Evolutionary conservation across 2,113 vertebrate species (phyloP).

Genomic region (Murina feae): DNA sequence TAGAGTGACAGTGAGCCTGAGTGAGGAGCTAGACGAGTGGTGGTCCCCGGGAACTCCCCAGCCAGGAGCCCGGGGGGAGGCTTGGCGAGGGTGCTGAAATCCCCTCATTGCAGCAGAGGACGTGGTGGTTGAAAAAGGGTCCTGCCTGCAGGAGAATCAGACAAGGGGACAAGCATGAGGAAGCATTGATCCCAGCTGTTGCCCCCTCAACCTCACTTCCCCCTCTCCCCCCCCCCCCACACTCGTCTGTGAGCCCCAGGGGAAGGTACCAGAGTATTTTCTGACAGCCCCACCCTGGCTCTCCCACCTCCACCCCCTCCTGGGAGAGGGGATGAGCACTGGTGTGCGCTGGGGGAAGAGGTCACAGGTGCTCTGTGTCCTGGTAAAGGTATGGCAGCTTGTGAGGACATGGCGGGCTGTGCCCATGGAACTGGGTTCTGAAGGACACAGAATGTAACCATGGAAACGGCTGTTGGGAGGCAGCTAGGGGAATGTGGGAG

Average conservation of each 20-base stretch:
- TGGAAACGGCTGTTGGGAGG: not conserved
- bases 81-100: not conserved
- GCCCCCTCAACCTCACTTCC: too few species aligned
- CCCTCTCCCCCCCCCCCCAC: accelerated
- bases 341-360: too few species aligned
- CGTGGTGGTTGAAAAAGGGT: not conserved
- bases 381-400: not conserved
- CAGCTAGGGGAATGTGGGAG: not conserved
- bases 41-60: not conserved
- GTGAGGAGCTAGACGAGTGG: not conserved
- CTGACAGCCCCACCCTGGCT: too few species aligned
- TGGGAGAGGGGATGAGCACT: not conserved
- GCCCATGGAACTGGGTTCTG: not conserved
- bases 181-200: accelerated
- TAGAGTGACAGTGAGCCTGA: not conserved
- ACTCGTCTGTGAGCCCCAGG: too few species aligned
- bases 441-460: not conserved
- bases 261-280: not conserved
- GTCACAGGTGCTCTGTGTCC: not conserved
- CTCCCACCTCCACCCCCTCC: not conserved
- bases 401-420: not conserved
- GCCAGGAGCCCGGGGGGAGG: accelerated
- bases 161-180: not conserved
- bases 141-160: not conserved
- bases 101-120: accelerated